Base-by-base conservation (phyloP, 2,797 vertebrate genomes). In the Notoglanidium macrostoma region DNA sequence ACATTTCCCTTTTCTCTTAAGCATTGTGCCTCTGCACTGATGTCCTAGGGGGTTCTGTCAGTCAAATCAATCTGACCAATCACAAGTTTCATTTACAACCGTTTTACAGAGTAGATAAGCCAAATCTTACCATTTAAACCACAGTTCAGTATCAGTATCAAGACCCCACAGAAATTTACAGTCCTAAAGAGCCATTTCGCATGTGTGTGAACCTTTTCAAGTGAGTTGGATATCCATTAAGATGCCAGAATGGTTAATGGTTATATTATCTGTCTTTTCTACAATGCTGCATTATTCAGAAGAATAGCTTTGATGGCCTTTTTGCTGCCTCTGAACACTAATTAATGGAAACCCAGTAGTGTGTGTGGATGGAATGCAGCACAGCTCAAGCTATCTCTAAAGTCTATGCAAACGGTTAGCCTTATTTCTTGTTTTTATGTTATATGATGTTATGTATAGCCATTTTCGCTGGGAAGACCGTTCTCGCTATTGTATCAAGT, bases 401-500 rank as follows among this genome's bases (percentile, higher is more conserved):
- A 92, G 96, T 97, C 97, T 98, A 98, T 98, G 97, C 97, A 99
- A 99, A 96, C 94, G 91, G 94, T 94, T 96, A 92, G 96, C 97
- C 97, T 97, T 97, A 97, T 95, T 95, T 95, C 90, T 26, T 55
- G 32, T 84, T 57, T 57, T 73, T 19, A 46, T 92, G 70, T n/a
- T 65, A 89, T 95, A 94, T 93, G 94, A 94, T 89, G 92, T 94
- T 51, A 14, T 89, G 90, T 92, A 88, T 91, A 82, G 87, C 85
- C 88, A 68, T 95, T 94, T 92, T 78, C 92, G 89, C 90, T 89
- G 92, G 91, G 92, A 92, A 94, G 92, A 90, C 91, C 78, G 93
- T 94, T 94, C 79, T 92, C 92, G 92, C 91, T 90, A 23, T 89
- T 84, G 90, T 90, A 61, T 29, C 51, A 89, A 85, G 83, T 88